Percentiles rank a stretch among this genome's conserved stretches.
Evolutionary conservation across 2,797 vertebrate species (phyloP).

Genomic region (Peromyscus melanophrys): DNA sequence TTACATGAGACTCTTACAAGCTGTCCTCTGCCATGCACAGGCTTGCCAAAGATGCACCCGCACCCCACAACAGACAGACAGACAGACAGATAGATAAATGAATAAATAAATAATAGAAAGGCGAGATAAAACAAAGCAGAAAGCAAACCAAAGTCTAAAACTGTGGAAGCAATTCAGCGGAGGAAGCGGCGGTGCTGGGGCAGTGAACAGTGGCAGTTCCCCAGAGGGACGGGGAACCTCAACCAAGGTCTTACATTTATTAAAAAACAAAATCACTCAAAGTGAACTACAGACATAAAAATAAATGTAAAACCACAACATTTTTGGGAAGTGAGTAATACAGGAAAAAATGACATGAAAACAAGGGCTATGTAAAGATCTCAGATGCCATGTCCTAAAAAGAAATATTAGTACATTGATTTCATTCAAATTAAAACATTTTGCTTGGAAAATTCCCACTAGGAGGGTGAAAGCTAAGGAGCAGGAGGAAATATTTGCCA

Average conservation of each 20-base stretch:
- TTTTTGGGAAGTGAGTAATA: neutral
- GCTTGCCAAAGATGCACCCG: neutral
- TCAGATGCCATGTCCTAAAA: neutral
- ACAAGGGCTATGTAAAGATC: neutral
- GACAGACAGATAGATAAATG: too few relatives aligned
- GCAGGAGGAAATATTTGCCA: neutral
- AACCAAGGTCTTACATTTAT: neutral
- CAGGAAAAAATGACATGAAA: neutral
- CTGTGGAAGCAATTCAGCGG: neutral
- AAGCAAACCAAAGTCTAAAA: neutral
- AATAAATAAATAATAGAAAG: neutral
- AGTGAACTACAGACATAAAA: neutral
- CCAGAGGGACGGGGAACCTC: neutral
- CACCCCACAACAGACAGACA: neutral
- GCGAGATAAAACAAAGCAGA: neutral
- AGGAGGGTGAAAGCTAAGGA: neutral
- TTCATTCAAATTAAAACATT: neutral
- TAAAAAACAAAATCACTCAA: neutral
- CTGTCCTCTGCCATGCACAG: neutral
- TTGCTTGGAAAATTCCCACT: neutral
- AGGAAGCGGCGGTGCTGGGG: neutral
- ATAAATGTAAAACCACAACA: neutral
- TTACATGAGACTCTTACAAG: neutral
- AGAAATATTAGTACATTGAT: neutral
- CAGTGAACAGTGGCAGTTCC: neutral